A percentile compares a stretch with the other conserved stretches of the same genome.
These are phyloP conservation scores for Chaunax sp. DNA, from an alignment of 2,797 vertebrate species.

Conservation along the genomic window DNA sequence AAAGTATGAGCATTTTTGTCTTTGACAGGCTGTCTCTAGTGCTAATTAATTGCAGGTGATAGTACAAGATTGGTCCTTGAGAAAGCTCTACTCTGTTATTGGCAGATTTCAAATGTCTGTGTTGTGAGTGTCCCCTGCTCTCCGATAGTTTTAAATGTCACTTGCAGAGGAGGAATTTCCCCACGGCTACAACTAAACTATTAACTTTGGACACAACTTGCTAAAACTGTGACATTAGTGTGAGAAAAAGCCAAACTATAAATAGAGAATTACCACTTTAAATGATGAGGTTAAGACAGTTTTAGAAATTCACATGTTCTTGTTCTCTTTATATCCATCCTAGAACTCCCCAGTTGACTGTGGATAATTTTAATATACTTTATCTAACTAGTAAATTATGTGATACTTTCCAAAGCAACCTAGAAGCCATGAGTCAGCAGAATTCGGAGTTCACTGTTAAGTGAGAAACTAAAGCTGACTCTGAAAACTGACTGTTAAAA, in stretches of 20 bases:
- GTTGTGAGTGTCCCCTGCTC: no score
- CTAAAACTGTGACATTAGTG: neutral
- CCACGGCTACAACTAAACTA: neutral
- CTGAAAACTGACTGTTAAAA: neutral
- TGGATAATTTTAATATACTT: neutral
- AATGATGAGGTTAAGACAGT: no score
- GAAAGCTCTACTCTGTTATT: no score
- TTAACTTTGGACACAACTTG: neutral
- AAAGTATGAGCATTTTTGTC: neutral
- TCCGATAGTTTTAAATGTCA: no score
- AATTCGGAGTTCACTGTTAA: neutral
- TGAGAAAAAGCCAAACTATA: slow-evolving; percentile 2
- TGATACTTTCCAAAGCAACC: neutral
- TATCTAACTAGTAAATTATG: neutral
- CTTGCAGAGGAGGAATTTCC: neutral
- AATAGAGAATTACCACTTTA: neutral
- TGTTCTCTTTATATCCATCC: neutral
- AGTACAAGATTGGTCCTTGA: neutral
- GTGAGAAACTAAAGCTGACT: neutral
- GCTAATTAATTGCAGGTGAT: slow-evolving; percentile 1
- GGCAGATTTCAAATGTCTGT: no score
- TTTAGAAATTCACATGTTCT: no score
- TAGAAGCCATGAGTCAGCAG: neutral
- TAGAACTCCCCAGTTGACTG: neutral
- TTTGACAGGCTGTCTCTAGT: neutral